Evolutionary conservation across 1,140 invertebrate genomes (phyloP).

Genomic region (Caenorhabditis briggsae): DNA sequence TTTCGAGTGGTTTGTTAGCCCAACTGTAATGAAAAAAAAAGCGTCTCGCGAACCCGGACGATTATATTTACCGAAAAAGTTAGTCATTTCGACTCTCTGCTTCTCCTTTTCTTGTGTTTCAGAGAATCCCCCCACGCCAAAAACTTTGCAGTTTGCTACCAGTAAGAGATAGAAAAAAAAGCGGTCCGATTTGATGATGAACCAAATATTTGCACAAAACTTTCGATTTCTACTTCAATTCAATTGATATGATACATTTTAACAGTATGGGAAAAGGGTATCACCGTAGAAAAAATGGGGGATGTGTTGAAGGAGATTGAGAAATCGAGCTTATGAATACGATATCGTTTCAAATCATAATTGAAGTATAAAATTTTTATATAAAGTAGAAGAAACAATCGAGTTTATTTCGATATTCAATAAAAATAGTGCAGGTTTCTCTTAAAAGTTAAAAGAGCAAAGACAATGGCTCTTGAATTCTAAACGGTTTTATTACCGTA

Average conservation of each 20-base stretch:
- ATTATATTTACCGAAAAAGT: conserved; percentile 53
- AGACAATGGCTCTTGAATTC: too few relatives aligned
- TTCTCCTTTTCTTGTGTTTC: conserved; percentile 11
- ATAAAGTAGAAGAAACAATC: too few relatives aligned
- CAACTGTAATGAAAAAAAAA: conserved; percentile 54
- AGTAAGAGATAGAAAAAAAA: neutral
- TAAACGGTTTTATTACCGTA: too few relatives aligned
- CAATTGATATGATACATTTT: neutral
- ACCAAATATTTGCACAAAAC: conserved; percentile 51
- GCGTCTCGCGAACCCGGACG: neutral
- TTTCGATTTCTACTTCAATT: conserved; percentile 50
- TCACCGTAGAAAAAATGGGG: neutral
- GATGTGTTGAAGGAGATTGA: neutral
- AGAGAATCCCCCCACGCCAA: conserved; percentile 16
- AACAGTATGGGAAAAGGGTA: conserved; percentile 20
- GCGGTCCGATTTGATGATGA: conserved; percentile 6
- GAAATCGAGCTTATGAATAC: neutral
- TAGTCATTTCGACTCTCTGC: conserved; percentile 21
- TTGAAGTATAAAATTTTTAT: too few relatives aligned
- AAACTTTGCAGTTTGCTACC: conserved; percentile 21
- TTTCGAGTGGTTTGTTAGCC: conserved; percentile 52
- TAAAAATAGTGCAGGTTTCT: too few relatives aligned
- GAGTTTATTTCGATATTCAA: too few relatives aligned
- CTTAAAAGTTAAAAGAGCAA: too few relatives aligned
- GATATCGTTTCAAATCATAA: too few relatives aligned